Base-by-base conservation (phyloP, 1,140 invertebrate genomes). In the Goniozus legneri region DNA sequence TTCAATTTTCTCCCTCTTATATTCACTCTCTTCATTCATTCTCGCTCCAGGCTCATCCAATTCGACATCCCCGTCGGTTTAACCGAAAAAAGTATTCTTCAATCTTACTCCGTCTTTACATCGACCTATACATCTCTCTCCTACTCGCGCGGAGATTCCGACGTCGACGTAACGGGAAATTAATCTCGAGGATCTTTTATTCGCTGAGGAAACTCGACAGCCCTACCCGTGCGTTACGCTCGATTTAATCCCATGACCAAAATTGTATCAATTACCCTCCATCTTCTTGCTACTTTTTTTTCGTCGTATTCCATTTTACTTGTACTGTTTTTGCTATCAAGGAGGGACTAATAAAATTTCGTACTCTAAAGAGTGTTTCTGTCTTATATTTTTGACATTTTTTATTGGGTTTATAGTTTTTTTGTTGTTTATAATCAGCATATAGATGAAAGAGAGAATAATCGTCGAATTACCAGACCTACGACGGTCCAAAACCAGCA, bases 171-270 rank as follows among this genome's bases (percentile, higher is more conserved):
- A 56, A 60, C 32, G 47, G 50, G 40, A 60, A 58, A 60, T 62
- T 57, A 62, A 62, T 62, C 56, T 41, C 33, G 39, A 62, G 48
- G 46, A 56, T 35, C 50, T 60, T 55, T 52, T 60, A 59, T 44
- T 47, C 40, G 37, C 18, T 21, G 10, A 4, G 32, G 39, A 48
- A 48, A 48, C 45, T 48, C 34, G 8, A 19, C 20, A 18, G 7
- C n/a, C 14, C 12, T 13, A 14, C 13, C 34, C n/a, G 6, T 44
- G 34, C 30, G 37, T 53, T 38, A 51, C 52, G 50, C 57, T 60
- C 60, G 50, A 62, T 60, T 57, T 62, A 60, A 57, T 60, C 51
- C 50, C 31, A 44, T 50, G 55, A 54, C 46, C 51, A 52, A 54
- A 57, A 48, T 58, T 59, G 54, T 59, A 59, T 57, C 53, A 59